Evolutionary conservation across 2,888 invertebrate genomes (phyloP).

Genomic region (Macroteleia sp.): DNA sequence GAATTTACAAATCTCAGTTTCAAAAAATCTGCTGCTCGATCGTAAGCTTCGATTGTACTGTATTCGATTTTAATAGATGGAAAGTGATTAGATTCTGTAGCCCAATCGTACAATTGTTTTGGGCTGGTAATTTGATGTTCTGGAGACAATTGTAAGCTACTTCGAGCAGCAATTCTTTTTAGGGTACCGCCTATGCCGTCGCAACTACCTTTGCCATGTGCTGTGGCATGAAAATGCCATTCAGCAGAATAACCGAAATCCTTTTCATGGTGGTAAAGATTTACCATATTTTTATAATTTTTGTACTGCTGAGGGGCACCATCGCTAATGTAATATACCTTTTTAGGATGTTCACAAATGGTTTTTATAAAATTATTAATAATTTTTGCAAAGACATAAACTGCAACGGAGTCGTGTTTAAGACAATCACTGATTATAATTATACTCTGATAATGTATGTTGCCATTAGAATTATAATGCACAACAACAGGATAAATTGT

Average conservation of each 20-base stretch:
- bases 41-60: too few relatives aligned
- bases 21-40: too few relatives aligned
- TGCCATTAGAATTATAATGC: not conserved
- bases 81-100: too few relatives aligned
- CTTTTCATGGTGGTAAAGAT: conserved; percentile 10
- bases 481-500: conserved; percentile 16
- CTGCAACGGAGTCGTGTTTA: conserved; percentile 29
- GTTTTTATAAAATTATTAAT: conserved; percentile 13
- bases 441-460: conserved; percentile 16
- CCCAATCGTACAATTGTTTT: too few relatives aligned
- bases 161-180: conserved; percentile 11
- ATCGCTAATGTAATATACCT: too few relatives aligned
- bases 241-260: conserved; percentile 18
- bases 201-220: conserved; percentile 30
- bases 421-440: conserved; percentile 26
- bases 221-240: conserved; percentile 29
- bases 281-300: conserved; percentile 37
- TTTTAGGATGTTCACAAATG: too few relatives aligned
- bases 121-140: conserved; percentile 10
- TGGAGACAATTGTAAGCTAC: conserved; percentile 18
- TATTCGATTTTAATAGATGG: too few relatives aligned
- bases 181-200: conserved; percentile 18
- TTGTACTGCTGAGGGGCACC: too few relatives aligned
- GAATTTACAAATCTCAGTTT: too few relatives aligned
- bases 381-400: conserved; percentile 21